A percentile compares a stretch with the other conserved stretches of the same genome.
Conservation (phyloP, 2,888 invertebrate species). For the Temnothorax ravouxi region DNA sequence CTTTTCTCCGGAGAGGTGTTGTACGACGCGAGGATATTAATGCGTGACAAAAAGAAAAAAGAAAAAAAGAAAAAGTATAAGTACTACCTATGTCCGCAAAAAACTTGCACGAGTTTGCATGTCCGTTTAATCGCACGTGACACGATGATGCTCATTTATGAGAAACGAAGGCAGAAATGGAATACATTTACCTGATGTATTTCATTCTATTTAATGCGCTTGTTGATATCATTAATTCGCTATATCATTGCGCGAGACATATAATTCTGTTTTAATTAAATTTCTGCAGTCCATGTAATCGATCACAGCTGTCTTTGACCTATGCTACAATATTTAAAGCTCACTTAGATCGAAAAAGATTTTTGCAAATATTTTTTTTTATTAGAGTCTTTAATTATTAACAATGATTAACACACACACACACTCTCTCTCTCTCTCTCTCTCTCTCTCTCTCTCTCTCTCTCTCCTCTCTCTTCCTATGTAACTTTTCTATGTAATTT, state of each 20-base stretch:
- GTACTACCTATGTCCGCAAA: not conserved
- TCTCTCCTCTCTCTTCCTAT: no score
- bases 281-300: not conserved
- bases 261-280: constrained; percentile 11
- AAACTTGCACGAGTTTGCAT: constrained; percentile 9
- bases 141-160: not conserved
- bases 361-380: not conserved
- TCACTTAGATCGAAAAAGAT: not conserved
- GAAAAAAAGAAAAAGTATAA: not conserved
- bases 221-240: not conserved
- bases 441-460: no score
- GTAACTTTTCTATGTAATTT: constrained; percentile 8
- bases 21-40: not conserved
- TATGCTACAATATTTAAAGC: not conserved
- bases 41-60: not conserved
- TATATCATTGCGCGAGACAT: not conserved
- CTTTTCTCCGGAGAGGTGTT: not conserved
- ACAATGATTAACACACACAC: not conserved
- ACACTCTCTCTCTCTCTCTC: not conserved
- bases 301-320: not conserved
- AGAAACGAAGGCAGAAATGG: not conserved
- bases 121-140: not conserved
- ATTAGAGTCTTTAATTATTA: not conserved
- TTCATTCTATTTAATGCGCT: not conserved
- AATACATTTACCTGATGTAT: not conserved